These are phyloP conservation scores for Pectinophora gossypiella DNA, from an alignment of 1,140 invertebrate species.

Conservation along the genomic window DNA sequence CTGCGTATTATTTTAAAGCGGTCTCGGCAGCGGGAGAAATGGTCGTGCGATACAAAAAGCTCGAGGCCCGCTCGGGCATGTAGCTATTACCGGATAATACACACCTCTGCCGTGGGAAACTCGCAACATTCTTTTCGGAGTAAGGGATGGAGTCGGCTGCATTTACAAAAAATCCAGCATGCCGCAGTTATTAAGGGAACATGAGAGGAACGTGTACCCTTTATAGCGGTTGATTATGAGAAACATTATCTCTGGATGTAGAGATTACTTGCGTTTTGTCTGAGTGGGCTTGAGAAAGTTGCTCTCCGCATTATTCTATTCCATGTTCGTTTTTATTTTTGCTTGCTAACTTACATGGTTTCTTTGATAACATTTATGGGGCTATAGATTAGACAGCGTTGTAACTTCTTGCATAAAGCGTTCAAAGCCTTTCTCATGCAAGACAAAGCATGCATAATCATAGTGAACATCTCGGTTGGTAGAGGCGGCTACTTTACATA, in stretches of 20 bases:
- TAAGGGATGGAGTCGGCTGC: slow-evolving; percentile 9
- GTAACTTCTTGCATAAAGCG: too few species aligned
- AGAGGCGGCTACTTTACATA: too few species aligned
- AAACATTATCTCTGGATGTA: slow-evolving; percentile 4
- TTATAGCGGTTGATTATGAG: slow-evolving; percentile 27
- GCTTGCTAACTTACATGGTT: too few species aligned
- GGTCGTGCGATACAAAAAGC: slow-evolving; percentile 21
- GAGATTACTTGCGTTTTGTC: neutral
- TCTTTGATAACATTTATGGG: too few species aligned
- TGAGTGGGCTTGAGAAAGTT: too few species aligned
- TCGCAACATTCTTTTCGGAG: slow-evolving; percentile 33
- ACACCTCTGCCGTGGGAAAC: slow-evolving; percentile 39
- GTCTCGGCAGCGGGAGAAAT: neutral
- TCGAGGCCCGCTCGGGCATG: slow-evolving; percentile 21
- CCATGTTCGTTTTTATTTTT: too few species aligned
- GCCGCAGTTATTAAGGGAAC: slow-evolving; percentile 18
- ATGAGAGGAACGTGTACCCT: slow-evolving; percentile 11
- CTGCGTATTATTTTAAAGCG: neutral
- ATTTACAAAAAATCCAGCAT: slow-evolving; percentile 17
- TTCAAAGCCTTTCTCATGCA: too few species aligned
- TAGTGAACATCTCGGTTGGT: too few species aligned
- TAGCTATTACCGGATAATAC: slow-evolving; percentile 42
- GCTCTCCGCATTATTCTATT: too few species aligned
- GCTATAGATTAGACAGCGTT: too few species aligned
- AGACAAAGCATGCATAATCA: too few species aligned